These are phyloP conservation scores for Mongoloraphidia duomilia DNA, from an alignment of 2,888 invertebrate species.

Conservation along the genomic window DNA sequence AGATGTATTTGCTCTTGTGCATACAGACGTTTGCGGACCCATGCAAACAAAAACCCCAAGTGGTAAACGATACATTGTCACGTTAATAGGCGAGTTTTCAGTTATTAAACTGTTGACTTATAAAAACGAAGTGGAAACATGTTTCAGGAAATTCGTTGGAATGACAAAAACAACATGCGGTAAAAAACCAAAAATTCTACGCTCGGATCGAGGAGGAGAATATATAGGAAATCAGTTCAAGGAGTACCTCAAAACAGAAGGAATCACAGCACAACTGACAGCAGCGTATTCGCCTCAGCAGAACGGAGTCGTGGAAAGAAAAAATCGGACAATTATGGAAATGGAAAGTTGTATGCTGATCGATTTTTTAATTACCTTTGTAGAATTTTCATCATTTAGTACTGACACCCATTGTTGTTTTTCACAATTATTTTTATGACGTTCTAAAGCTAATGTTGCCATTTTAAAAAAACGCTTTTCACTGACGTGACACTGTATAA, in stretches of 20 bases:
- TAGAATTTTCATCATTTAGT: no score
- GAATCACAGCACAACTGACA: slow-evolving; percentile 14
- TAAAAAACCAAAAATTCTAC: slow-evolving; percentile 12
- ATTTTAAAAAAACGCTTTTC: no score
- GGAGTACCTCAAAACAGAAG: slow-evolving; percentile 14
- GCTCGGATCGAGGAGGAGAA: slow-evolving; percentile 18
- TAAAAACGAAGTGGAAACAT: slow-evolving; percentile 15
- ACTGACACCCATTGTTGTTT: no score
- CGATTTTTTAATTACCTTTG: no score
- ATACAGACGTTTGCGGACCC: no score
- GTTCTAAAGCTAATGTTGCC: no score
- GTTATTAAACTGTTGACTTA: slow-evolving; percentile 14
- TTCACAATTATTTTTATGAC: no score
- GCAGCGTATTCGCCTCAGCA: slow-evolving; percentile 17
- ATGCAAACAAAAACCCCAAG: slow-evolving; percentile 17
- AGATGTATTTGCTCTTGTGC: no score
- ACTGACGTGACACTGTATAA: no score
- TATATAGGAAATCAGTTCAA: slow-evolving; percentile 14
- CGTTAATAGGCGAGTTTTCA: slow-evolving; percentile 21
- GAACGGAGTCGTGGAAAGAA: slow-evolving; percentile 18
- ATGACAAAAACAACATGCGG: slow-evolving; percentile 10
- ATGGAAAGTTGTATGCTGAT: no score
- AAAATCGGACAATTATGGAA: slow-evolving; percentile 14
- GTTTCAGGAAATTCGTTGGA: slow-evolving; percentile 12
- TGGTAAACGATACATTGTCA: slow-evolving; percentile 17